Percentiles rank a stretch among this genome's conserved stretches.
Conservation (phyloP, 2,113 vertebrate genomes). For the Coryphaenoides rupestris region DNA sequence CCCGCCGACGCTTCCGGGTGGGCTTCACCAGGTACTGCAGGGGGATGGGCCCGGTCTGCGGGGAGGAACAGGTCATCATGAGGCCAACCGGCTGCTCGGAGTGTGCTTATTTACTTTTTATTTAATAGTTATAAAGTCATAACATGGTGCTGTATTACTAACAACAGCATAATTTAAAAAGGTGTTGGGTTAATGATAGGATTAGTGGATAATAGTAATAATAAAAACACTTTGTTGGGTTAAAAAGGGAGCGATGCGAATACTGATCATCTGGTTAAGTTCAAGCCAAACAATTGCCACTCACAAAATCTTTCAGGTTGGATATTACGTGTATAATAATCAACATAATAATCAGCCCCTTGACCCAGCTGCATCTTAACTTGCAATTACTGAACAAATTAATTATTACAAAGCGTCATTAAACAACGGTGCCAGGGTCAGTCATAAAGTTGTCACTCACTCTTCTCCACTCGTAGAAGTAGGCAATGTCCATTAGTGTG, state of each 20-base stretch:
- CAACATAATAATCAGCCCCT: too few species aligned
- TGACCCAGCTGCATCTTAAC: too few species aligned
- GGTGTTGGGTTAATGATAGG: neutral
- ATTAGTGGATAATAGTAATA: too few species aligned
- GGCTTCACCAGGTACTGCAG: slow-evolving; percentile 90
- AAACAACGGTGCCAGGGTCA: too few species aligned
- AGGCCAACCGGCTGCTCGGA: neutral
- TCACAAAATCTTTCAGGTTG: neutral
- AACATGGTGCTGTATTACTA: too few species aligned
- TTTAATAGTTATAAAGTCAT: too few species aligned
- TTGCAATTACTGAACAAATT: too few species aligned
- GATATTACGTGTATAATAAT: too few species aligned
- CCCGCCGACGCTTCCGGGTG: slow-evolving; percentile 77
- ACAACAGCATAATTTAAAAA: neutral
- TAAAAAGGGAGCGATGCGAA: neutral
- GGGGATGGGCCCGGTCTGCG: slow-evolving; percentile 84
- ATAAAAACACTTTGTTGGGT: too few species aligned
- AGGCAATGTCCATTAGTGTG: slow-evolving; percentile 93
- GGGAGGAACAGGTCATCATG: neutral
- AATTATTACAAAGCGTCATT: too few species aligned
- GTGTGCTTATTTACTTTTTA: too few species aligned
- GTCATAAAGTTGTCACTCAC: slow-evolving; percentile 59
- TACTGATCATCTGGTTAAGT: neutral
- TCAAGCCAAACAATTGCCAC: neutral
- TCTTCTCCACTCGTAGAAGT: slow-evolving; percentile 92